These are phyloP conservation scores for Dryoscopus gambensis DNA, from an alignment of 2,113 vertebrate species.

Conservation along the genomic window DNA sequence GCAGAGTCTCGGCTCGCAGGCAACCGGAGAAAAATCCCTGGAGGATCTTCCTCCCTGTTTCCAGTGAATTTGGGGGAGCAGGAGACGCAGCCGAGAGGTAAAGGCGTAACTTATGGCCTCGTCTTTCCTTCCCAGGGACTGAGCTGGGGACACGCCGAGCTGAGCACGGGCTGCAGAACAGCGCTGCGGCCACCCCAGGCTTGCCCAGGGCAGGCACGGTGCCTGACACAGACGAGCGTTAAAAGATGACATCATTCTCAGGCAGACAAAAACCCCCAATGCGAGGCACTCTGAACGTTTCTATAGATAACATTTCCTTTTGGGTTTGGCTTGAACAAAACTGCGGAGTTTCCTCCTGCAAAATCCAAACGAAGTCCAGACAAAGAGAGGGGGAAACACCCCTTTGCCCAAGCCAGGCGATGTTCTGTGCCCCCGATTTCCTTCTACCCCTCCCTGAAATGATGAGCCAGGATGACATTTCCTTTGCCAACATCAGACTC, in stretches of 20 bases:
- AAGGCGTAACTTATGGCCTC: not conserved
- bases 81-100: not conserved
- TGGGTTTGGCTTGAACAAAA: not conserved
- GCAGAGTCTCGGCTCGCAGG: not conserved
- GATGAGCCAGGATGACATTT: not conserved
- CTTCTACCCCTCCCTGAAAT: not conserved
- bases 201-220: rapidly evolving
- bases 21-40: not conserved
- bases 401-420: not conserved
- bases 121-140: not conserved
- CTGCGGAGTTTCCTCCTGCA: not conserved
- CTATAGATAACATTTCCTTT: not conserved
- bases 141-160: not conserved
- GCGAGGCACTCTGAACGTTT: not conserved
- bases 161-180: rapidly evolving
- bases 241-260: not conserved
- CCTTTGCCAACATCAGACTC: not conserved
- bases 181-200: rapidly evolving
- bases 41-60: not conserved
- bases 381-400: not conserved
- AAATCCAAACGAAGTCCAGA: not conserved
- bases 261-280: not conserved
- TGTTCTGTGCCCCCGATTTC: not conserved
- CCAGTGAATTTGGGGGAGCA: not conserved
- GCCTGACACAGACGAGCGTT: not conserved